These are phyloP conservation scores for Venustaconcha ellipsiformis DNA, from an alignment of 1,140 invertebrate species.

Conservation along the genomic window DNA sequence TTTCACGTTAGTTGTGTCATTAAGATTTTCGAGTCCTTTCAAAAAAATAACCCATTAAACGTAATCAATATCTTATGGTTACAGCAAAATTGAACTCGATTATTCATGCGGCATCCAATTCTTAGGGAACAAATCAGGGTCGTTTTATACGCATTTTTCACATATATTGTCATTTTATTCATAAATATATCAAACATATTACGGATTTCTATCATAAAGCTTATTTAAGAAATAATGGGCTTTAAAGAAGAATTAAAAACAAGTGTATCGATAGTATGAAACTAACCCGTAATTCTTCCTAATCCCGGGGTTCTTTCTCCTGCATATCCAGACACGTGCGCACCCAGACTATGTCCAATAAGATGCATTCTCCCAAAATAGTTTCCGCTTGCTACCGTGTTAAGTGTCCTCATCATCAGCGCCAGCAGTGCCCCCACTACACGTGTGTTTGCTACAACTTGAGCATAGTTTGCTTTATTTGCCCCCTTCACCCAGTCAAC, in stretches of 20 bases:
- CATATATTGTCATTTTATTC: background rate
- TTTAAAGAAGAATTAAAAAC: background rate
- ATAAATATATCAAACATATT: background rate
- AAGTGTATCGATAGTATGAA: background rate
- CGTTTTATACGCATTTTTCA: background rate
- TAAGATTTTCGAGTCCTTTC: too few relatives aligned
- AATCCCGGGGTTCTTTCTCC: conserved; percentile 62
- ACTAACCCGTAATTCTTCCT: conserved; percentile 78
- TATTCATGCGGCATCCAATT: background rate
- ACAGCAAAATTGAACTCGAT: too few relatives aligned
- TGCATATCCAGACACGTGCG: conserved; percentile 57
- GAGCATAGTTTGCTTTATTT: conserved; percentile 84
- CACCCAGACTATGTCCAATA: conserved; percentile 59
- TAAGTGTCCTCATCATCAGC: conserved; percentile 73
- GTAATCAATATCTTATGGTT: too few relatives aligned
- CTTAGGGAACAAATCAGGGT: background rate
- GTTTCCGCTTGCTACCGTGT: background rate
- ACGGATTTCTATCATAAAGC: background rate
- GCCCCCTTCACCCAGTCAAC: conserved; percentile 95
- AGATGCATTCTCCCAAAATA: conserved; percentile 41
- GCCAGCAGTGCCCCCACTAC: conserved; percentile 92
- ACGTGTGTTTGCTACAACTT: conserved; percentile 91
- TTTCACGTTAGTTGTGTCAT: too few relatives aligned
- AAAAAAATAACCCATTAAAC: too few relatives aligned
- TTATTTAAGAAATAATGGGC: background rate